These are phyloP conservation scores for Tragelaphus eurycerus DNA, from an alignment of 2,797 vertebrate species.

Conservation along the genomic window DNA sequence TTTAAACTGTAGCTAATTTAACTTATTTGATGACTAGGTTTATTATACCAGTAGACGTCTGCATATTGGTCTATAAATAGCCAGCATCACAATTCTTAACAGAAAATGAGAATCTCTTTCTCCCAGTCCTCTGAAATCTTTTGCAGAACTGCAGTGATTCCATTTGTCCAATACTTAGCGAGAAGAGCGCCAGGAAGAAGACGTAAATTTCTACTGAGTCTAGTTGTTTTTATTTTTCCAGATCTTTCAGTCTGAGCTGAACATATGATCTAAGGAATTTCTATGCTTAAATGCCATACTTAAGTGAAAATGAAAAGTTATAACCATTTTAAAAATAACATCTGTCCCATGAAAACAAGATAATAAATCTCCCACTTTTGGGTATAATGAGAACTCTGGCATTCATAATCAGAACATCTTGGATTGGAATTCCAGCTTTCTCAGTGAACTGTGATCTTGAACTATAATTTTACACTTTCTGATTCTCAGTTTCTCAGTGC, in stretches of 20 bases:
- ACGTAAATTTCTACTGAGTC: neutral
- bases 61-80: neutral
- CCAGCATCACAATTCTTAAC: neutral
- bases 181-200: neutral
- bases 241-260: neutral
- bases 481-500: neutral
- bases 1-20: neutral
- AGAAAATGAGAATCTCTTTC: neutral
- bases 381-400: neutral
- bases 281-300: neutral
- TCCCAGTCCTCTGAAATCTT: neutral
- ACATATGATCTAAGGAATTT: neutral
- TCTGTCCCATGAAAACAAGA: neutral
- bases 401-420: neutral
- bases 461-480: neutral
- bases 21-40: neutral
- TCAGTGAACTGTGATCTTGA: neutral
- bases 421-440: neutral
- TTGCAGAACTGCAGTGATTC: neutral
- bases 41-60: neutral
- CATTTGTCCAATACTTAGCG: neutral
- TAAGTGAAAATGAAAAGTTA: conserved; percentile 19
- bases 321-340: neutral
- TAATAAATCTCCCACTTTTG: neutral
- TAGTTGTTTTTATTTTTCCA: neutral